Conservation (phyloP, 2,113 vertebrate species). For the Egretta garzetta region DNA sequence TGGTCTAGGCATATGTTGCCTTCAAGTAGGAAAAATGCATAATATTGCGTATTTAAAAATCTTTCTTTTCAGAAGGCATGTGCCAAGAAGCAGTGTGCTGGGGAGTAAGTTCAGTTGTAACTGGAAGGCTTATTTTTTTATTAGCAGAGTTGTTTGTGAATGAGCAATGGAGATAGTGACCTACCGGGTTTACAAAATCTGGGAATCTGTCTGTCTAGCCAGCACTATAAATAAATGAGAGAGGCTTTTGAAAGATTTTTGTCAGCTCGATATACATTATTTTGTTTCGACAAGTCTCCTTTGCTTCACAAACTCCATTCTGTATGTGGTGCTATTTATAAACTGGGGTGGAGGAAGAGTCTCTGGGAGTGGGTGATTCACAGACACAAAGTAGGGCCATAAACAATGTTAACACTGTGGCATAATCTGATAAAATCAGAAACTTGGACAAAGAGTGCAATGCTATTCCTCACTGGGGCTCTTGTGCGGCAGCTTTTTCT, state of each 20-base stretch:
- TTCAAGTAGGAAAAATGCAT: neutral
- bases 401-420: conserved; percentile 63
- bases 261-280: neutral
- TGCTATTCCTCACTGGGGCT: neutral
- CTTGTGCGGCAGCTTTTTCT: neutral
- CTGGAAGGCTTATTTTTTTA: neutral
- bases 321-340: conserved; percentile 61
- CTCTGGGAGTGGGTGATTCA: conserved; percentile 48
- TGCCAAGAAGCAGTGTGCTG: neutral
- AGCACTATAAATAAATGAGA: conserved; percentile 44
- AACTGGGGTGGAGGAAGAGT: conserved; percentile 22
- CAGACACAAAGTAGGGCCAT: conserved; percentile 32
- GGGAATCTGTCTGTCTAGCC: conserved; percentile 48
- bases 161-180: conserved; percentile 42
- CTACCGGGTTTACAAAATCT: neutral
- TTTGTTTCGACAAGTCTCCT: conserved; percentile 31
- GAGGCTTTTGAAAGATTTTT: conserved; percentile 17
- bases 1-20: neutral
- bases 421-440: conserved; percentile 48
- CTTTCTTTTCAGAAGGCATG: neutral
- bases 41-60: neutral
- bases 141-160: conserved; percentile 44
- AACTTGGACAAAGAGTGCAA: neutral
- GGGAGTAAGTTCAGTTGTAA: conserved; percentile 11
- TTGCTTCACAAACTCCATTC: neutral